Evolutionary conservation across 2,888 invertebrate species (phyloP), one percentile per base, ranked within the genome.

Genomic region (Acanthopleura granulata): DNA sequence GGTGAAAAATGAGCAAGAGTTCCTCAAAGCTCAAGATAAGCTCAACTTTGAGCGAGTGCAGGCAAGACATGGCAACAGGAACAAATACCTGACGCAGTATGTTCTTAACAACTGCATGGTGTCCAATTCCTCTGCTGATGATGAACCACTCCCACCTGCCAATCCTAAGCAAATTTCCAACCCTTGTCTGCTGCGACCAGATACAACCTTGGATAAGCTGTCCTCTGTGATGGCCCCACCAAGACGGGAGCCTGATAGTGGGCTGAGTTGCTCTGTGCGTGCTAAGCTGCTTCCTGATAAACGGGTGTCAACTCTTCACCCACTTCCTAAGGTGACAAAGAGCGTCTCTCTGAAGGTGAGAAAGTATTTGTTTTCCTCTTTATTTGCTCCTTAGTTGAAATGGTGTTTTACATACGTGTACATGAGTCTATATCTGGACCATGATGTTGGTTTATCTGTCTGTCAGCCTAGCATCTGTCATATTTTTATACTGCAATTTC

Each of bases 11-110:
- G 87, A 88, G 74, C 49, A 85, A n/a, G 85, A 83, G 29, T 80
- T 79, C 22, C 75, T 86, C 18, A 77, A 82, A 62, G 62, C 75
- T 1, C 77, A 82, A 50, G 87, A 86, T 78, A 86, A 88, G n/a
- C 75, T 88, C 14, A 83, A 86, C 0, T 85, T 85, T 79, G 81
- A 84, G 62, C 77, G 88, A n/a, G 75, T 80, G 12, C 82, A 84
- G 76, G 78, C 84, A 27, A 79, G 85, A 18, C 81, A 85, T 72
- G 89, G 88, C 27, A 85, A 86, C 6, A 29, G 74, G 18, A 40
- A 49, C 22, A 76, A 77, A 73, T 49, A 75, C 40, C 69, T 72
- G 18, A 30, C 70, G 9, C 69, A 71, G 22, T 66, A 66, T 25
- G 25, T 66, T 1, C 22, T 27, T 16, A 14, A 15, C 18, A 66